These are phyloP conservation scores for Polypedilum pembai DNA, from an alignment of 1,140 invertebrate genomes.

Conservation along the genomic window DNA sequence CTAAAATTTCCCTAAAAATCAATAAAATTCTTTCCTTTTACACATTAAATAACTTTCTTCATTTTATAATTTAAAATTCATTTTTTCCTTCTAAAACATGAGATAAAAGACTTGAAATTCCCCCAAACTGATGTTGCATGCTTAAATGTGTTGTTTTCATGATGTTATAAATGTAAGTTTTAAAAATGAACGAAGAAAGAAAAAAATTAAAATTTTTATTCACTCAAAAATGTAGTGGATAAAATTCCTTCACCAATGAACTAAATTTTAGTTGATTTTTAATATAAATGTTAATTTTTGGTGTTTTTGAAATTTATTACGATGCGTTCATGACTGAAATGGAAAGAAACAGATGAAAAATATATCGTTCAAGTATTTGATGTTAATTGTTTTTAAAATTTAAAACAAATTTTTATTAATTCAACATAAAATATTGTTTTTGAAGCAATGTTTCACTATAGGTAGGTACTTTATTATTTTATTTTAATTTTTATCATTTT, in stretches of 20 bases:
- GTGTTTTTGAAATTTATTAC: background rate
- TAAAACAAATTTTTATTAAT: background rate
- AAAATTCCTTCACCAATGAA: no score
- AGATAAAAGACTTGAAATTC: no score
- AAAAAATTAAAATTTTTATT: background rate
- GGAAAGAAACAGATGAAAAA: background rate
- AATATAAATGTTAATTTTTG: conserved; percentile 23
- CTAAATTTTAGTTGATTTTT: background rate
- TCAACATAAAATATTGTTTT: conserved; percentile 23
- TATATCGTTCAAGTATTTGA: conserved; percentile 27
- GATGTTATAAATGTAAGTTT: conserved; percentile 25
- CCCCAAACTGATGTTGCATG: conserved; percentile 9
- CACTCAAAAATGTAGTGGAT: background rate
- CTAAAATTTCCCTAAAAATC: no score
- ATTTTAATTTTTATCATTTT: background rate
- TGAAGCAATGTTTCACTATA: conserved; percentile 20
- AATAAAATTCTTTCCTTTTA: no score
- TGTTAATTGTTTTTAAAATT: conserved; percentile 27
- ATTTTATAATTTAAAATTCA: background rate
- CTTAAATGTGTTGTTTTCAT: conserved; percentile 28
- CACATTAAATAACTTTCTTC: no score
- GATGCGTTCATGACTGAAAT: background rate
- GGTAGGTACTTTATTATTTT: conserved; percentile 28
- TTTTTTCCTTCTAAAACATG: background rate
- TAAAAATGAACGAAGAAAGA: background rate